Conservation (phyloP, 2,888 invertebrate genomes). For the Rhamphomyia laevipes region DNA sequence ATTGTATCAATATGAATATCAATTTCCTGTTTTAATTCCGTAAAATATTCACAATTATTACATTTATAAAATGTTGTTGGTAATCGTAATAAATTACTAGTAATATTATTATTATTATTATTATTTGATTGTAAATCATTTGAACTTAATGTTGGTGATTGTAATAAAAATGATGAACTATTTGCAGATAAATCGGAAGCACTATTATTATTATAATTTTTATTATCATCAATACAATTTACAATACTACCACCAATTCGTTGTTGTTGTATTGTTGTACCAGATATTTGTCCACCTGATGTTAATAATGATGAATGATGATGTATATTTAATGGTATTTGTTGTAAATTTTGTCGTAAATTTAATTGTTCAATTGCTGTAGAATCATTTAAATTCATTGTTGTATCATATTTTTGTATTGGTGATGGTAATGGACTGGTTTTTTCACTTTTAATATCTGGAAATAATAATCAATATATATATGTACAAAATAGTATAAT, state of each 20-base stretch:
- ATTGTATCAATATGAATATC: constrained; percentile 25
- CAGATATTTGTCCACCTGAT: not conserved
- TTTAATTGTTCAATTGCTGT: not conserved
- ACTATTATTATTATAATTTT: not conserved
- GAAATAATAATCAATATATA: not conserved
- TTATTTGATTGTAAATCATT: too few species aligned
- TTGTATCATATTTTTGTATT: constrained; percentile 39
- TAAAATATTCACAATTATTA: constrained; percentile 34
- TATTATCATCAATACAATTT: not conserved
- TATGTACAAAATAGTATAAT: too few species aligned
- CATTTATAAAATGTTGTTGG: constrained; percentile 30
- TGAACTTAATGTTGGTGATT: not conserved
- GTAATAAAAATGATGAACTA: not conserved
- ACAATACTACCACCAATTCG: constrained; percentile 10
- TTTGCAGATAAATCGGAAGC: not conserved
- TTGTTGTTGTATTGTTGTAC: constrained; percentile 30
- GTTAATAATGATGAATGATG: not conserved
- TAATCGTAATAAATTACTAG: not conserved
- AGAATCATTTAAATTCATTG: constrained; percentile 33
- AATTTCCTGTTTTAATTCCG: constrained; percentile 31
- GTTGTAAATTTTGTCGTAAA: too few species aligned
- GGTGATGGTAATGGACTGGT: constrained; percentile 14
- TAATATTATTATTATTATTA: too few species aligned
- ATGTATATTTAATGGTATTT: too few species aligned
- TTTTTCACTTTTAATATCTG: constrained; percentile 16